phyloP scores from a whole-genome alignment of 2,113 vertebrate genomes.

The Otolemur garnettii region DNA sequence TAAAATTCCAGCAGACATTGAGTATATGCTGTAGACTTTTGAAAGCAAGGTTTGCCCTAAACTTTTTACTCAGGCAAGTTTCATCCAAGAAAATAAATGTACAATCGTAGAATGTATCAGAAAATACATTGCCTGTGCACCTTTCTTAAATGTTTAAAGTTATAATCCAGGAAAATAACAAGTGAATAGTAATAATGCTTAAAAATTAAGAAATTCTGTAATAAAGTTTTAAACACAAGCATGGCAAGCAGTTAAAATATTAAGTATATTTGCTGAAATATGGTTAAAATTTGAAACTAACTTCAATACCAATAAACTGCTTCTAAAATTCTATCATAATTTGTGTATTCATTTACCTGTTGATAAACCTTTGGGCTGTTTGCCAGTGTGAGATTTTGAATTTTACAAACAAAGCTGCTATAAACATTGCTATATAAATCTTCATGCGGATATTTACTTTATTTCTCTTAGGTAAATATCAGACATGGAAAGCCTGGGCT shows the following conservation, averaged over 20 bases:
- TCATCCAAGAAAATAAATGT: not conserved
- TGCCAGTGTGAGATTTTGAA: too few relatives aligned
- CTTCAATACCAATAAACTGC: not conserved
- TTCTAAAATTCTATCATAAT: not conserved
- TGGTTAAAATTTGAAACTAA: not conserved
- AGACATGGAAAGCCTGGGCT: too few relatives aligned
- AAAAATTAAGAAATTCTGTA: not conserved
- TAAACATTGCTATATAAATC: too few relatives aligned
- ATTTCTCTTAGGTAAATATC: too few relatives aligned
- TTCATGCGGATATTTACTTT: too few relatives aligned
- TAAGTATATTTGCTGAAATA: not conserved
- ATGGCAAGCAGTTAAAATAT: not conserved
- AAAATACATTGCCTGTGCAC: not conserved
- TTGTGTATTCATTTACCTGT: not conserved
- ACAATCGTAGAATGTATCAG: not conserved
- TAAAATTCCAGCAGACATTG: not conserved
- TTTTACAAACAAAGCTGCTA: too few relatives aligned
- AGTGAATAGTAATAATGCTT: not conserved
- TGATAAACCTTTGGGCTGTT: too few relatives aligned
- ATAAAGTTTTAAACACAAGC: not conserved
- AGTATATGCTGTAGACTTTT: not conserved
- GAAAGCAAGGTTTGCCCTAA: not conserved
- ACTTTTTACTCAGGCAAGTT: not conserved
- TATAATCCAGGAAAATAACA: not conserved
- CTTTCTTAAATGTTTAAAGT: not conserved